phyloP scores from a whole-genome alignment of 1,140 invertebrate genomes.

The Choristoneura fumiferana region DNA sequence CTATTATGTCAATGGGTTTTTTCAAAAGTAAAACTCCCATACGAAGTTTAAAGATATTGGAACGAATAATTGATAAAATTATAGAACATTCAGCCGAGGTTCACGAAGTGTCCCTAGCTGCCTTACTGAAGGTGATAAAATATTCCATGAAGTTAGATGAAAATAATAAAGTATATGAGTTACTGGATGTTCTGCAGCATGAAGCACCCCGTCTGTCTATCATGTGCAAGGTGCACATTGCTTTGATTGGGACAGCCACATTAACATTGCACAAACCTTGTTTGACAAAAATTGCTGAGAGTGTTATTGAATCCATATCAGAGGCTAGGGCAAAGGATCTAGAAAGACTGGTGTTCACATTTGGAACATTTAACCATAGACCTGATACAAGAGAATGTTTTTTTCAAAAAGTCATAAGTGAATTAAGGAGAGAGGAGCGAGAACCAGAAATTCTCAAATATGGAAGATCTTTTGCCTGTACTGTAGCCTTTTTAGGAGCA shows the following conservation, averaged over 20 bases:
- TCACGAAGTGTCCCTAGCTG: conserved; percentile 76
- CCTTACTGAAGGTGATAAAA: conserved; percentile 79
- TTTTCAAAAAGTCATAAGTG: conserved; percentile 71
- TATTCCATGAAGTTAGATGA: conserved; percentile 53
- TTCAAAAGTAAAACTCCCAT: conserved; percentile 81
- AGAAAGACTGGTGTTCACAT: conserved; percentile 79
- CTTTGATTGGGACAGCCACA: conserved; percentile 71
- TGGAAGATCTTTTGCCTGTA: conserved; percentile 66
- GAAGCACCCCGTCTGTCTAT: conserved; percentile 72
- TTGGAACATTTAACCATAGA: conserved; percentile 77
- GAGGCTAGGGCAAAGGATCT: conserved; percentile 81
- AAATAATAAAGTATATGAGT: conserved; percentile 49
- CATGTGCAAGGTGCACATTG: conserved; percentile 77
- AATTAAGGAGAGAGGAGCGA: conserved; percentile 72
- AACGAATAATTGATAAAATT: conserved; percentile 69
- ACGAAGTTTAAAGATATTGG: conserved; percentile 62
- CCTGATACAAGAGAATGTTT: conserved; percentile 69
- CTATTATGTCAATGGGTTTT: conserved; percentile 80
- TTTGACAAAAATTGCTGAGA: conserved; percentile 53
- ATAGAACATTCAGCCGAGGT: conserved; percentile 58
- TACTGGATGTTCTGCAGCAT: conserved; percentile 60
- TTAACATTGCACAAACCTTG: conserved; percentile 66
- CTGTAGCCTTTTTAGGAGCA: conserved; percentile 73
- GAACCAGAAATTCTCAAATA: conserved; percentile 67
- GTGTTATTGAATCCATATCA: conserved; percentile 43